Percentiles rank a stretch among this genome's conserved stretches.
These are phyloP conservation scores for Nothura maculosa DNA, from an alignment of 2,797 vertebrate genomes.

Conservation along the genomic window DNA sequence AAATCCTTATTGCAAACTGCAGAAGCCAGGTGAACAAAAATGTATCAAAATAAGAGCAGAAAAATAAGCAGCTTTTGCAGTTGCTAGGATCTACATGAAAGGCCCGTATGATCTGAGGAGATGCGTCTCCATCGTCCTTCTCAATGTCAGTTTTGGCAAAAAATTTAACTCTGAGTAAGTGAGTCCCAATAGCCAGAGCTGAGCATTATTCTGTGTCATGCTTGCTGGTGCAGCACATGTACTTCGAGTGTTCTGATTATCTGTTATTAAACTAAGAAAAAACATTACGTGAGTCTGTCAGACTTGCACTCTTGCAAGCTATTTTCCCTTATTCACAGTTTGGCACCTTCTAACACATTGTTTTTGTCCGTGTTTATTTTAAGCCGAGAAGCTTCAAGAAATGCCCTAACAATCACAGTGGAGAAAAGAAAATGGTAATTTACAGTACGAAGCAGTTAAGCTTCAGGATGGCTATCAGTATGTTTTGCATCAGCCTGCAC, in stretches of 20 bases:
- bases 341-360: not conserved
- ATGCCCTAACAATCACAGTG: not conserved
- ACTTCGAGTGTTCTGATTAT: constrained; percentile 18
- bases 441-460: not conserved
- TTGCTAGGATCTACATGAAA: not conserved
- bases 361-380: constrained; percentile 22
- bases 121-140: not conserved
- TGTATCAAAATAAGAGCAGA: not conserved
- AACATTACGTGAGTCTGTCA: not conserved
- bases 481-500: not conserved
- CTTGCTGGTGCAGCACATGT: not conserved
- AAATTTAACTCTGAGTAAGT: not conserved
- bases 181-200: not conserved
- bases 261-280: constrained; percentile 43
- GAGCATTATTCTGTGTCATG: not conserved
- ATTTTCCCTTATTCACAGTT: constrained; percentile 2
- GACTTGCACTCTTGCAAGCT: not conserved
- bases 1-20: not conserved
- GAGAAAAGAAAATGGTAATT: not conserved
- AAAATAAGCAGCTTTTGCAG: not conserved
- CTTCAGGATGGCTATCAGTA: not conserved
- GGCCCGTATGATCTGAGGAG: not conserved
- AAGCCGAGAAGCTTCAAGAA: constrained; percentile 14
- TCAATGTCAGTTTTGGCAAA: constrained; percentile 1
- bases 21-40: not conserved